Evolutionary conservation across 1,140 invertebrate genomes (phyloP).

Genomic region (Eueides isabella): DNA sequence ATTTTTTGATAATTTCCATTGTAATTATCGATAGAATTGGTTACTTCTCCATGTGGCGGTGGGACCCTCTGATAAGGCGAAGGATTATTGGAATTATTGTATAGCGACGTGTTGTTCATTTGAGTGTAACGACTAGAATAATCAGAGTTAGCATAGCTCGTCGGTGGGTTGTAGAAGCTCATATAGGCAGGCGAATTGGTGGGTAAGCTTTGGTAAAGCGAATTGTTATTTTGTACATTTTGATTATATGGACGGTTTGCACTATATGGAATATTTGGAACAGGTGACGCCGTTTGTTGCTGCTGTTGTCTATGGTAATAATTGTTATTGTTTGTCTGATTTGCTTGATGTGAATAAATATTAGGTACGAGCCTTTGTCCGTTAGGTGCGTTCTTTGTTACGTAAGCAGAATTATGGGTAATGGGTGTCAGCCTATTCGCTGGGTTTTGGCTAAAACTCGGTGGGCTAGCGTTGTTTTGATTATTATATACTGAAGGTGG

Average conservation of each 20-base stretch:
- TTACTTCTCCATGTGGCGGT: conserved; percentile 77
- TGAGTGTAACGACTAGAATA: conserved; percentile 76
- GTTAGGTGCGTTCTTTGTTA: conserved; percentile 58
- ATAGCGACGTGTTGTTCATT: conserved; percentile 51
- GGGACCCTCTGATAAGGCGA: conserved; percentile 83
- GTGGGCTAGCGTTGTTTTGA: conserved; percentile 67
- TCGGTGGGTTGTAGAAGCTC: conserved; percentile 75
- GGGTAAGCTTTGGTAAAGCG: conserved; percentile 79
- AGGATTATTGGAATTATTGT: conserved; percentile 63
- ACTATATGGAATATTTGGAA: conserved; percentile 54
- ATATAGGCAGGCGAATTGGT: conserved; percentile 75
- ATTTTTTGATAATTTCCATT: conserved; percentile 70
- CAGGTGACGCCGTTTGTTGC: conserved; percentile 44
- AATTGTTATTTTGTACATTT: conserved; percentile 52
- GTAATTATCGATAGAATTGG: conserved; percentile 58
- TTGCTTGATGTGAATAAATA: conserved; percentile 68
- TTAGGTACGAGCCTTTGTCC: conserved; percentile 63
- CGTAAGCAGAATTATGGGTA: conserved; percentile 59
- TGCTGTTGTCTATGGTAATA: conserved; percentile 71
- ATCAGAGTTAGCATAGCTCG: conserved; percentile 72
- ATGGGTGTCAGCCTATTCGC: conserved; percentile 70
- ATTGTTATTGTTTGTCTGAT: conserved; percentile 63
- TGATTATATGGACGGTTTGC: conserved; percentile 57
- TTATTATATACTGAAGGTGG: conserved; percentile 59
- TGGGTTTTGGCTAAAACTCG: conserved; percentile 71